These are phyloP conservation scores for Aplochiton taeniatus DNA, from an alignment of 2,797 vertebrate genomes.

Conservation along the genomic window DNA sequence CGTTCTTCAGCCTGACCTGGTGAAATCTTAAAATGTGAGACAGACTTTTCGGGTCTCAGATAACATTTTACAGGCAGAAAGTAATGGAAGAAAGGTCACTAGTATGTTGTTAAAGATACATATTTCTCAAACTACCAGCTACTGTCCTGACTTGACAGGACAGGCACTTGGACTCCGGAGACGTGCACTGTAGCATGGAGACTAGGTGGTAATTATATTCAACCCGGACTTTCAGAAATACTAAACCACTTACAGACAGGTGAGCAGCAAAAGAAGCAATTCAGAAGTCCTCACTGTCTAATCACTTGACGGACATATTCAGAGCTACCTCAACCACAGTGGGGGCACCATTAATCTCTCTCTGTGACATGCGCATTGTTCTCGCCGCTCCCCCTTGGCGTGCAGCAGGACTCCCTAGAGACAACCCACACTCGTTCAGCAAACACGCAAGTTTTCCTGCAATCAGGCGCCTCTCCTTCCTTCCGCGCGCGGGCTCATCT, in stretches of 20 bases:
- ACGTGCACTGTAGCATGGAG: conserved; percentile 25
- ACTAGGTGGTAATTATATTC: conserved; percentile 22
- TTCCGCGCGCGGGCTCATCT: background rate
- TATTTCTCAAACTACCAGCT: no score
- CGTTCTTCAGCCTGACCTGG: background rate
- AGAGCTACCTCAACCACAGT: conserved; percentile 19
- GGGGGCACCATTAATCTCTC: conserved; percentile 57
- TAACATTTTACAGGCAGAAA: no score
- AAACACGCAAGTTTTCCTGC: conserved; percentile 51
- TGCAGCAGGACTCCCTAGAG: conserved; percentile 41
- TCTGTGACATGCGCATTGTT: conserved; percentile 55
- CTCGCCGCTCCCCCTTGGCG: conserved; percentile 14
- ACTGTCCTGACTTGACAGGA: no score
- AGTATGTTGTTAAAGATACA: no score
- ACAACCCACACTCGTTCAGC: conserved; percentile 65
- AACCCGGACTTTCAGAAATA: conserved; percentile 26
- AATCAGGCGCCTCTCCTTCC: background rate
- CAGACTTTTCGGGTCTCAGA: no score
- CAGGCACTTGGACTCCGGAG: background rate
- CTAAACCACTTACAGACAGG: conserved; percentile 28
- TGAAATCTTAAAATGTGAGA: background rate
- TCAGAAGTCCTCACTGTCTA: conserved; percentile 28
- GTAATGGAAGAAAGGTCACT: no score
- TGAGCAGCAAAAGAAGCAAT: conserved; percentile 48
- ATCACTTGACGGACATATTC: conserved; percentile 17